Base-by-base conservation (phyloP, 2,113 vertebrate species). In the Capreolus pygargus region DNA sequence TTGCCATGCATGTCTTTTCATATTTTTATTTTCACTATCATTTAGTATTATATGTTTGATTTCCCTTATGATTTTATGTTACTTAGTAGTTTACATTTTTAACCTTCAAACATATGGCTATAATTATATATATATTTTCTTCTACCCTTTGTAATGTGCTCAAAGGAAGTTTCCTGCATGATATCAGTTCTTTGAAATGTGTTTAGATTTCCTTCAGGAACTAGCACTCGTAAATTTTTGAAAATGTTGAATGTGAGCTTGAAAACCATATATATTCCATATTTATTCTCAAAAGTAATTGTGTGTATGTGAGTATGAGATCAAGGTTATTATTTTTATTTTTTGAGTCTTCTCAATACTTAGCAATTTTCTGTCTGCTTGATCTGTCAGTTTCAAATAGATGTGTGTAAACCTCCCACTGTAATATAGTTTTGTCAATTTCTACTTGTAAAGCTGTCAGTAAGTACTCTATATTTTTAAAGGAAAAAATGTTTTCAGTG, bases 21-120 rank as follows among this genome's bases (percentile, higher is more conserved):
- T 74, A 95, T 47, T 43, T 83, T 91, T 92, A 74, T 13, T 61
- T 92, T 33, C 23, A 25, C n/a, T 78, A 64, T 83, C 15, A 74
- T 27, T 94, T 82, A 78, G 1, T 78, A 85, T 86, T 74, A 86
- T 85, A 61, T 89, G 30, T 27, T 81, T 81, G 33, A 60, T 92
- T 70, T 94, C 14, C 28, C 23, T 55, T 87, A 45, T 39, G 30
- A 87, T 74, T 87, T 47, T 50, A 50, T 82, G 23, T 82, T 64
- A 54, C 78, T 78, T 28, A 93, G 13, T 36, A 92, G 89, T 90
- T 82, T 36, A 86, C 89, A 78, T 82, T 95, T 92, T 96, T 83
- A 79, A 82, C n/a, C 7, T 81, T 45, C n/a, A 67, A 52, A 67
- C 58, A 61, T 47, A 47, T 50, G 10, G 5, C 86, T 64, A 50